Conservation (phyloP, 2,888 invertebrate genomes). For the Pseudolycoriella hygida region DNA sequence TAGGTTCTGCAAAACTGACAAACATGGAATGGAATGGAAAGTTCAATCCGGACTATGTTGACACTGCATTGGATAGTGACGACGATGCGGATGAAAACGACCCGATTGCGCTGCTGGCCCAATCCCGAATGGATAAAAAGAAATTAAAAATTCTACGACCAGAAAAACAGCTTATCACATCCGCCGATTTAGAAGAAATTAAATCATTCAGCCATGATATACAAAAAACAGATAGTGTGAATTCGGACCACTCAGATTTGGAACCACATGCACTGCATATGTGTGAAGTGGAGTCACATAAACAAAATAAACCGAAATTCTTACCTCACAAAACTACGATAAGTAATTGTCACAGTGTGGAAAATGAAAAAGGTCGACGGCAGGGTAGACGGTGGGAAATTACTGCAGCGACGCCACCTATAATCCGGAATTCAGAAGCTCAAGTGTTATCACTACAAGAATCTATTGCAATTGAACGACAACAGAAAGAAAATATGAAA, state of each 20-base stretch:
- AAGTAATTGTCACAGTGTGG: slow-evolving; percentile 24
- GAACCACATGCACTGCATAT: slow-evolving; percentile 21
- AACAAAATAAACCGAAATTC: slow-evolving; percentile 18
- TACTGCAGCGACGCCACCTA: slow-evolving; percentile 27
- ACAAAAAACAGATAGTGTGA: background rate
- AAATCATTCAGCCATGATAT: slow-evolving; percentile 15
- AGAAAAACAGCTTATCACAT: slow-evolving; percentile 19
- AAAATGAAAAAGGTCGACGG: slow-evolving; percentile 22
- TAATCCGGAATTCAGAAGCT: slow-evolving; percentile 19
- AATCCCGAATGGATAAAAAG: slow-evolving; percentile 21
- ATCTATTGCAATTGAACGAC: slow-evolving; percentile 21
- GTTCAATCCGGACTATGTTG: background rate
- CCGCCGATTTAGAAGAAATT: slow-evolving; percentile 22
- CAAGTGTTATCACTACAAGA: slow-evolving; percentile 22
- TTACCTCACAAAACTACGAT: slow-evolving; percentile 24
- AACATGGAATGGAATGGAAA: slow-evolving; percentile 23
- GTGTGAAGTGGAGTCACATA: background rate
- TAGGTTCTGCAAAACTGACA: slow-evolving; percentile 17
- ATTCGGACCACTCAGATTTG: slow-evolving; percentile 7
- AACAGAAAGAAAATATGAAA: slow-evolving; percentile 16
- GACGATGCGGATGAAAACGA: slow-evolving; percentile 22
- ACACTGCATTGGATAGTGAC: slow-evolving; percentile 7
- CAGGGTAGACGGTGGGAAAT: slow-evolving; percentile 22
- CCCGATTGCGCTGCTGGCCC: slow-evolving; percentile 23
- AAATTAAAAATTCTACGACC: slow-evolving; percentile 17